Evolutionary conservation across 2,113 vertebrate species (phyloP).

Genomic region (Mormyrus lacerda): DNA sequence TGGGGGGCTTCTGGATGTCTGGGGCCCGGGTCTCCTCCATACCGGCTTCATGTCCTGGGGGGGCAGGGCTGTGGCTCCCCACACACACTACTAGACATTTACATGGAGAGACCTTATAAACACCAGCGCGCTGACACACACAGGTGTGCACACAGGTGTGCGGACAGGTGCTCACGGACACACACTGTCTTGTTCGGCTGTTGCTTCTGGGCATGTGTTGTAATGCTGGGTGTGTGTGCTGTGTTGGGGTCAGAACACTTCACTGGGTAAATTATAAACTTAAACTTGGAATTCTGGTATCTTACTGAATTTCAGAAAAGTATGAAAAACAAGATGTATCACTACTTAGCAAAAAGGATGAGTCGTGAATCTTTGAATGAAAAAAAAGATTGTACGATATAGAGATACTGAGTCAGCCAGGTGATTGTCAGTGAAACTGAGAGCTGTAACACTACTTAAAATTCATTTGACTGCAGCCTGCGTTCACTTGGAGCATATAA

Average conservation of each 20-base stretch:
- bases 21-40: too few relatives aligned
- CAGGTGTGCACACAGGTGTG: too few relatives aligned
- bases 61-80: too few relatives aligned
- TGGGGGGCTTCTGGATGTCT: too few relatives aligned
- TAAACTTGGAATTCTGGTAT: background rate
- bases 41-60: too few relatives aligned
- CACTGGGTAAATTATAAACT: background rate
- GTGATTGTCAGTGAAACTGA: background rate
- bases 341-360: background rate
- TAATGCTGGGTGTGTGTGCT: too few relatives aligned
- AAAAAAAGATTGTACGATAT: background rate
- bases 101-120: too few relatives aligned
- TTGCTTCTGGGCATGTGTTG: too few relatives aligned
- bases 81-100: too few relatives aligned
- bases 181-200: too few relatives aligned
- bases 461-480: background rate
- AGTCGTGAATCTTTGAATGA: background rate
- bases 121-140: too few relatives aligned
- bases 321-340: background rate
- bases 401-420: background rate
- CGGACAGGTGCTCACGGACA: too few relatives aligned
- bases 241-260: background rate
- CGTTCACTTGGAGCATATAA: background rate
- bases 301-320: background rate
- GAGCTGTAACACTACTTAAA: background rate